Percentiles rank a stretch among this genome's conserved stretches.
Conservation (phyloP, 2,888 invertebrate species). For the Chrysolina haemoptera region DNA sequence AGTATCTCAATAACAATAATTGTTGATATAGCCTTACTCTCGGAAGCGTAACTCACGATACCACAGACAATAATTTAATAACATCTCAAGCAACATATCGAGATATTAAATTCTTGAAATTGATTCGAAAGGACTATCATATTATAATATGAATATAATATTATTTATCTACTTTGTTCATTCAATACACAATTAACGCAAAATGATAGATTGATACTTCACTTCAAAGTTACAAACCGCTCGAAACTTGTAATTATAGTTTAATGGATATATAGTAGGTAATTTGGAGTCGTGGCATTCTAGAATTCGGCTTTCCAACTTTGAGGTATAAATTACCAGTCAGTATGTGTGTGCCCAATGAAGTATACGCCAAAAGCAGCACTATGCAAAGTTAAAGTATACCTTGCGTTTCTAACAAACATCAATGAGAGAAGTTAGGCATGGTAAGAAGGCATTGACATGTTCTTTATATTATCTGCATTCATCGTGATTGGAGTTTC, state of each 20-base stretch:
- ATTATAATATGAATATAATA: too few relatives aligned
- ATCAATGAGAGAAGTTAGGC: not conserved
- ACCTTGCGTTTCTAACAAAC: not conserved
- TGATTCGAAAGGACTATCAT: too few relatives aligned
- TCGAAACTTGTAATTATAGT: constrained; percentile 12
- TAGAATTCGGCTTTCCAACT: constrained; percentile 5
- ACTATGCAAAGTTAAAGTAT: not conserved
- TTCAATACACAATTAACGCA: not conserved
- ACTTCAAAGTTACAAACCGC: not conserved
- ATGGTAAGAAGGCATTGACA: not conserved
- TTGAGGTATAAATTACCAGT: constrained; percentile 2
- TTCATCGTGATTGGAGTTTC: not conserved
- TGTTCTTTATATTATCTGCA: not conserved
- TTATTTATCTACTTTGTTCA: too few relatives aligned
- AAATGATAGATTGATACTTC: not conserved
- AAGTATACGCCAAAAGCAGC: not conserved
- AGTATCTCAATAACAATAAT: too few relatives aligned
- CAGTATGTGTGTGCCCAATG: not conserved
- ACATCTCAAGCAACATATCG: too few relatives aligned
- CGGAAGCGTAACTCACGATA: too few relatives aligned
- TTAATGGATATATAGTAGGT: constrained; percentile 8
- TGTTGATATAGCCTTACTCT: too few relatives aligned
- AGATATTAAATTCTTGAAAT: too few relatives aligned
- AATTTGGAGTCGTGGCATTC: constrained; percentile 10
- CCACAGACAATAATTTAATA: too few relatives aligned